Evolutionary conservation across 2,888 invertebrate species (phyloP), one percentile per base, ranked within the genome.

Genomic region (Stenichneumon culpator): DNA sequence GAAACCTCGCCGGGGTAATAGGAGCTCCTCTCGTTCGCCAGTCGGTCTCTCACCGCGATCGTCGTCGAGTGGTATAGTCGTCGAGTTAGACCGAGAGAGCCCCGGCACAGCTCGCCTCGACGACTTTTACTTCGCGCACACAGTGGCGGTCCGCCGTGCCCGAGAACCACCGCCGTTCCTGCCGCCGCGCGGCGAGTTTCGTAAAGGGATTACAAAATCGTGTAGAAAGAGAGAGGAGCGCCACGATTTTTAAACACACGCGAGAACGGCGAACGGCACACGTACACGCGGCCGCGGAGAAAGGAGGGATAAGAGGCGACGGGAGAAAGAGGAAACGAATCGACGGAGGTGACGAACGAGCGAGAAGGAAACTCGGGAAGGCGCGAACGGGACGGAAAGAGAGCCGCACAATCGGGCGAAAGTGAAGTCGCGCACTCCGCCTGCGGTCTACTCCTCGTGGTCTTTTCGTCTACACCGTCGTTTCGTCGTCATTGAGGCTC

Each of bases 201-300:
- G 92, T 91, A 92, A 92, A 90, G 89, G 91, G 90, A 92, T 92
- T 92, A 92, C 92, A 91, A 92, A 92, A 92, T 90, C 90, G 90
- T 89, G 88, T 90, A 90, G 90, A 89, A 87, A 90, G 90, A 89
- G 87, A 90, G 70, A 87, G 77, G 77, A 77, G 52, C 44, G 67
- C 16, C 36, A 22, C 60, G 67, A 36, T 7, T 32, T 39, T 39
- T 11, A 65, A 65, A 50, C 47, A 39, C 63, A 50, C 22, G 57
- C 39, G 44, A 47, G 44, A 47, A 16, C 14, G 16, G 44, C 44
- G 44, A 47, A 47, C 44, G 44, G 44, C 44, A 72, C 73, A 73
- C 60, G 25, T 19, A 57, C 44, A 73, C 36, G 50, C 47, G 60
- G 50, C 28, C 5, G 32, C 68, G 77, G 70, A 80, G 67, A 73